phyloP scores from a whole-genome alignment of 2,888 invertebrate genomes.

The Serripes groenlandicus region DNA sequence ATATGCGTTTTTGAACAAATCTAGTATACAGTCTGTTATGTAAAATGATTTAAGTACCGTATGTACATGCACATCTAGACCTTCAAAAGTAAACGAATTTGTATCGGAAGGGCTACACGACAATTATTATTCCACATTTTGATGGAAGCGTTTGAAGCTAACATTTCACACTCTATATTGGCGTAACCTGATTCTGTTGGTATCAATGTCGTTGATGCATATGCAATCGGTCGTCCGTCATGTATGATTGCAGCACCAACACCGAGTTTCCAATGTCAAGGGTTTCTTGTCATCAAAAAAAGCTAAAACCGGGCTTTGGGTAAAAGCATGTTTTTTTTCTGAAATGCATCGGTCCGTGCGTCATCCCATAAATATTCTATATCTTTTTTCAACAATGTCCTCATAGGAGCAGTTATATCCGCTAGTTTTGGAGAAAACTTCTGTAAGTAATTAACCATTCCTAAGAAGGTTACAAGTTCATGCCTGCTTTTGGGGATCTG shows the following conservation, averaged over 20 bases:
- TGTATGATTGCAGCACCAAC: slow-evolving; percentile 50
- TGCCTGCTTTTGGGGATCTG: slow-evolving; percentile 18
- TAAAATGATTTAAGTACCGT: not conserved
- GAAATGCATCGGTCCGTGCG: slow-evolving; percentile 34
- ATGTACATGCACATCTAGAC: slow-evolving; percentile 12
- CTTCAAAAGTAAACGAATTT: slow-evolving; percentile 24
- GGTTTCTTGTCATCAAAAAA: slow-evolving; percentile 22
- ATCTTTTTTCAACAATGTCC: slow-evolving; percentile 36
- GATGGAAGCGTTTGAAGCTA: slow-evolving; percentile 67
- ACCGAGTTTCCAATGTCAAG: slow-evolving; percentile 3
- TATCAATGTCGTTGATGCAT: slow-evolving; percentile 71
- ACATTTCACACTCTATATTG: slow-evolving; percentile 70
- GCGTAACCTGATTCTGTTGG: slow-evolving; percentile 69
- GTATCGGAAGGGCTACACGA: slow-evolving; percentile 5
- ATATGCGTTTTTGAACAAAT: no score
- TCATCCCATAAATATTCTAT: slow-evolving; percentile 41
- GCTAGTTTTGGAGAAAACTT: no score
- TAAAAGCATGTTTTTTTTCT: slow-evolving; percentile 18
- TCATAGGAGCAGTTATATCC: slow-evolving; percentile 36
- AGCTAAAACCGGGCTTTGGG: slow-evolving; percentile 10
- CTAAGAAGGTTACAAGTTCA: slow-evolving; percentile 49
- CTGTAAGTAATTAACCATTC: slow-evolving; percentile 59
- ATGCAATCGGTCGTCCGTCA: slow-evolving; percentile 68
- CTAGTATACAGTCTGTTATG: no score
- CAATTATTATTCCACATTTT: slow-evolving; percentile 54